Evolutionary conservation across 2,888 invertebrate species (phyloP).

Genomic region (Parnassius mnemosyne): DNA sequence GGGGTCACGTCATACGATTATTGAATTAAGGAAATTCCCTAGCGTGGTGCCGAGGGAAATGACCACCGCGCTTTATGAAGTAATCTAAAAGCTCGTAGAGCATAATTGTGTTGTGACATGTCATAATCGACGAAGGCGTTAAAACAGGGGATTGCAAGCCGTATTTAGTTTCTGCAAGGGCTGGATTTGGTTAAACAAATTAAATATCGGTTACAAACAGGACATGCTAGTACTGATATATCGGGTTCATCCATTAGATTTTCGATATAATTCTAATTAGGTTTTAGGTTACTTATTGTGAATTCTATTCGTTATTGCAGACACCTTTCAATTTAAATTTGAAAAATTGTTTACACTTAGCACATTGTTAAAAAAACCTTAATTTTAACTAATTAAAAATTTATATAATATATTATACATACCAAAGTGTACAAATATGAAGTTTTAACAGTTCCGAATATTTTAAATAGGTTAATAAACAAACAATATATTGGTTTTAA

Average conservation of each 20-base stretch:
- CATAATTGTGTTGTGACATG: constrained; percentile 29
- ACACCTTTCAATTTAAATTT: too few relatives aligned
- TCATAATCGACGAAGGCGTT: constrained; percentile 5
- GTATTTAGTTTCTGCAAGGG: not conserved
- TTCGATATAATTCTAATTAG: not conserved
- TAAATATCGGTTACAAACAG: not conserved
- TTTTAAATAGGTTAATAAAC: too few relatives aligned
- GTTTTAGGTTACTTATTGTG: too few relatives aligned
- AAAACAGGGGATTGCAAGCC: constrained; percentile 7
- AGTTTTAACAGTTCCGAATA: too few relatives aligned
- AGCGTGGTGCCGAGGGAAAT: constrained; percentile 29
- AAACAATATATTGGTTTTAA: too few relatives aligned
- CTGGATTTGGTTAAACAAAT: constrained; percentile 9
- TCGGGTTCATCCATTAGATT: constrained; percentile 1
- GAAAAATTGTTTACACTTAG: too few relatives aligned
- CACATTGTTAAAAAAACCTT: too few relatives aligned
- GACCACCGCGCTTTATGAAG: constrained; percentile 18
- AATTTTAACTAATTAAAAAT: too few relatives aligned
- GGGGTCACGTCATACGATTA: constrained; percentile 30
- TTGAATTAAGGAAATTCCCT: constrained; percentile 33
- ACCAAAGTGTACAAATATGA: too few relatives aligned
- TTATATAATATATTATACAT: too few relatives aligned
- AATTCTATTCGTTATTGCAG: too few relatives aligned
- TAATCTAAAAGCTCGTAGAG: constrained; percentile 26
- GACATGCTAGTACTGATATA: not conserved